Evolutionary conservation across 2,888 invertebrate genomes (phyloP).

Genomic region (Agrochola macilenta): DNA sequence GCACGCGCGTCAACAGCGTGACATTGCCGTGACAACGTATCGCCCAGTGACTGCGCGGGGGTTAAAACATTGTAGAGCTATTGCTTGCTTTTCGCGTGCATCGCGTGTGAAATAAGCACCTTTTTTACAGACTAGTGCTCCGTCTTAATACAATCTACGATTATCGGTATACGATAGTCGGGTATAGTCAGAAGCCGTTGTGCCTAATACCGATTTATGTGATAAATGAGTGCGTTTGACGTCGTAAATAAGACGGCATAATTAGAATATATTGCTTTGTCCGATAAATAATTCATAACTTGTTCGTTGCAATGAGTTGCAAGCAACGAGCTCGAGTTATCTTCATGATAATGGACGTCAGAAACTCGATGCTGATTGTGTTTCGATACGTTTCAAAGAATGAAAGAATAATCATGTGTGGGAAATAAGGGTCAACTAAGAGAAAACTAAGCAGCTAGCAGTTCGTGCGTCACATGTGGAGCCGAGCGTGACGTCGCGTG

Average conservation of each 20-base stretch:
- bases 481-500: constrained; percentile 28
- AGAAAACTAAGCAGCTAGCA: constrained; percentile 5
- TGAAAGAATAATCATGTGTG: constrained; percentile 1
- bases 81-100: constrained; percentile 56
- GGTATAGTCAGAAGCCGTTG: constrained; percentile 35
- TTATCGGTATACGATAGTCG: constrained; percentile 46
- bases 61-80: constrained; percentile 69
- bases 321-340: constrained; percentile 46
- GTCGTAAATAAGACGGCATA: constrained; percentile 62
- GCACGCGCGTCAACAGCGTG: constrained; percentile 79
- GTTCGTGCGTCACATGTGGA: constrained; percentile 33
- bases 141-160: constrained; percentile 62
- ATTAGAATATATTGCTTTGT: constrained; percentile 62
- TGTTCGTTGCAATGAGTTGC: constrained; percentile 53
- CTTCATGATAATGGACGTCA: constrained; percentile 56
- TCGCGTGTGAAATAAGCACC: constrained; percentile 60
- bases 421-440: not conserved
- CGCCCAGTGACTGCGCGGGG: constrained; percentile 75
- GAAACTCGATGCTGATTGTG: constrained; percentile 39
- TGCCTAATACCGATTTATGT: constrained; percentile 59
- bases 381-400: constrained; percentile 28
- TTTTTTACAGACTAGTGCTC: constrained; percentile 57
- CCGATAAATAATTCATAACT: constrained; percentile 62
- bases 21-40: constrained; percentile 79
- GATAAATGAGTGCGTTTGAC: constrained; percentile 53